Conservation (phyloP, 37 sponge, comb jelly and placozoan genomes). For the Geodia barretti region DNA sequence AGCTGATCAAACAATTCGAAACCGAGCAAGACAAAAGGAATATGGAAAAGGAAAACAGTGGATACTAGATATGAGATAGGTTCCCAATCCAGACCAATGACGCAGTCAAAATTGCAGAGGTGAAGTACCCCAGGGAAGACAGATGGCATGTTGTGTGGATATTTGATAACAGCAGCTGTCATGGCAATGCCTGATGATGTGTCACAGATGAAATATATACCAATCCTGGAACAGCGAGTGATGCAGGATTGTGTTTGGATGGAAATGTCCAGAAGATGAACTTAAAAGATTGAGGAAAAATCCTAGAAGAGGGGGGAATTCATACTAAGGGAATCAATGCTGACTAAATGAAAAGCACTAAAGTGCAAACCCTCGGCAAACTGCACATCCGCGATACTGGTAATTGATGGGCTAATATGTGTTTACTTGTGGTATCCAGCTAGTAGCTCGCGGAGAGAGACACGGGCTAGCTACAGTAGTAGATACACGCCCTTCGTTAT, state of each 20-base stretch:
- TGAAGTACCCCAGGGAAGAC: conserved; percentile 44
- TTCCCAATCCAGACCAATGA: conserved; percentile 36
- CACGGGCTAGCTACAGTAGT: too few relatives aligned
- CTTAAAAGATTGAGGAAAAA: conserved; percentile 14
- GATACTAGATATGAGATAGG: conserved; percentile 42
- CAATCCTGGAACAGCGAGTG: too few relatives aligned
- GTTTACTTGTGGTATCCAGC: too few relatives aligned
- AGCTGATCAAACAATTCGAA: conserved; percentile 10
- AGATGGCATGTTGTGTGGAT: conserved; percentile 33
- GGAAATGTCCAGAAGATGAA: conserved; percentile 41
- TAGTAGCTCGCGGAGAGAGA: too few relatives aligned
- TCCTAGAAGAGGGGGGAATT: conserved; percentile 20
- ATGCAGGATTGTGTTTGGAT: too few relatives aligned
- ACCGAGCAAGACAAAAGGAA: conserved; percentile 23
- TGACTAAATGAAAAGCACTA: conserved; percentile 39
- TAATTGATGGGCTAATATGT: too few relatives aligned
- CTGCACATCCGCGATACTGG: too few relatives aligned
- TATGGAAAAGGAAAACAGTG: conserved; percentile 16
- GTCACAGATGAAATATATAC: conserved; percentile 14
- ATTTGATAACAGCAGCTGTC: conserved; percentile 62
- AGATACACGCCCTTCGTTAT: too few relatives aligned
- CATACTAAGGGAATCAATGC: conserved; percentile 7
- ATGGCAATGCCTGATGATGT: conserved; percentile 42
- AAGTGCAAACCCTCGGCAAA: too few relatives aligned
- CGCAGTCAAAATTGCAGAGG: conserved; percentile 21